phyloP scores from a whole-genome alignment of 2,797 vertebrate species.

The Thunnus albacares region DNA sequence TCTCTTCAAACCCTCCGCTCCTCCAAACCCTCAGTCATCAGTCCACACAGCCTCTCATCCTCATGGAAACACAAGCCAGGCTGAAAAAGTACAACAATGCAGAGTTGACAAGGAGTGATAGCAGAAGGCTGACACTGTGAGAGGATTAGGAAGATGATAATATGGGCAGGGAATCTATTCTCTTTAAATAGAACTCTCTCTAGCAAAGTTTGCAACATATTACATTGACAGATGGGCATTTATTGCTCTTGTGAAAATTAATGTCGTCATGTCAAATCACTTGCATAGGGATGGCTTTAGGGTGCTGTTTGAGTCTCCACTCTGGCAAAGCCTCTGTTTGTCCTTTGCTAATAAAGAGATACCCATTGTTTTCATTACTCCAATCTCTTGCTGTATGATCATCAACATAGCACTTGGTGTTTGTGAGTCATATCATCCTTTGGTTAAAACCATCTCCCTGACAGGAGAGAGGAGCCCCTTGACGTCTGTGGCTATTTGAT shows the following conservation, averaged over 20 bases:
- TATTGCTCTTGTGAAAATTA: slow-evolving; percentile 56
- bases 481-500: slow-evolving; percentile 44
- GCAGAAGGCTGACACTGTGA: slow-evolving; percentile 65
- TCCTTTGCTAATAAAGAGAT: slow-evolving; percentile 34
- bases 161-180: slow-evolving; percentile 62
- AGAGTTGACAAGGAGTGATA: slow-evolving; percentile 68
- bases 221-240: slow-evolving; percentile 54
- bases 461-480: slow-evolving; percentile 35
- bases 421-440: slow-evolving; percentile 44
- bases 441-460: slow-evolving; percentile 38
- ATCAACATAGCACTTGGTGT: slow-evolving; percentile 37
- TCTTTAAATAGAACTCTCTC: slow-evolving; percentile 67
- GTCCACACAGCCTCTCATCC: slow-evolving; percentile 47
- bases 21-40: slow-evolving; percentile 48
- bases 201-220: slow-evolving; percentile 55
- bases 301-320: neutral
- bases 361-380: slow-evolving; percentile 38
- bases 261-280: slow-evolving; percentile 45
- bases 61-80: slow-evolving; percentile 56
- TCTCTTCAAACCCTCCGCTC: slow-evolving; percentile 61
- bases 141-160: slow-evolving; percentile 73
- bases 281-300: slow-evolving; percentile 21
- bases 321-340: slow-evolving; percentile 32
- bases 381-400: slow-evolving; percentile 28
- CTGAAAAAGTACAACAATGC: slow-evolving; percentile 69